Evolutionary conservation across 1,140 invertebrate species (phyloP).

Genomic region (Calliphora vicina): DNA sequence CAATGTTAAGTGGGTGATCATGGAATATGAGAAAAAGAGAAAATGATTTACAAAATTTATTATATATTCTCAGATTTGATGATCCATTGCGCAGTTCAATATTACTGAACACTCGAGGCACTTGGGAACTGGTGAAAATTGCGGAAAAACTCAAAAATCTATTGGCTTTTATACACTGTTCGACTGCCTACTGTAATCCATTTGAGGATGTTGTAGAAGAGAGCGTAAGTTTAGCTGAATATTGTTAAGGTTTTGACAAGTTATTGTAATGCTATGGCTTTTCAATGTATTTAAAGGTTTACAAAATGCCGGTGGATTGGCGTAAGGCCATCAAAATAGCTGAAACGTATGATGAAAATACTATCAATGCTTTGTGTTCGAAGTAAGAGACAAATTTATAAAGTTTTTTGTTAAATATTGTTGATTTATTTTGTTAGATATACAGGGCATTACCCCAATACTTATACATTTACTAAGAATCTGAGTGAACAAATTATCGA

Average conservation of each 20-base stretch:
- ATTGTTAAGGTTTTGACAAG: no score
- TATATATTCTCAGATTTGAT: constrained; percentile 63
- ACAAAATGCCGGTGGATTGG: constrained; percentile 85
- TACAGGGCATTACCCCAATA: constrained; percentile 79
- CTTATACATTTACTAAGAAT: constrained; percentile 86
- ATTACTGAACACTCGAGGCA: constrained; percentile 73
- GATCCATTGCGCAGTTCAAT: constrained; percentile 78
- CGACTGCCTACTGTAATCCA: constrained; percentile 85
- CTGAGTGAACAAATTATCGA: constrained; percentile 79
- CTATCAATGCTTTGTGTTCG: constrained; percentile 67
- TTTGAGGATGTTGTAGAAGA: constrained; percentile 76
- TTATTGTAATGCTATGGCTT: no score
- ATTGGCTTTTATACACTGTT: constrained; percentile 82
- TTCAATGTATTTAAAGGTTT: constrained; percentile 66
- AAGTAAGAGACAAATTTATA: no score
- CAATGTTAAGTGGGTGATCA: constrained; percentile 69
- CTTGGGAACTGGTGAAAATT: constrained; percentile 72
- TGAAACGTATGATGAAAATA: constrained; percentile 77
- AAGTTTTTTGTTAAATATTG: no score
- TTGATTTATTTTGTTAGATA: constrained; percentile 64
- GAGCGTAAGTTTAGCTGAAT: constrained; percentile 55
- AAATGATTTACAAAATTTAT: not conserved
- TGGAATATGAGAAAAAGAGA: not conserved
- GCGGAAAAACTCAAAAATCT: constrained; percentile 73
- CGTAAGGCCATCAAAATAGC: constrained; percentile 82